Evolutionary conservation across 2,888 invertebrate genomes (phyloP).

Genomic region (Sceliomorpha sp.): DNA sequence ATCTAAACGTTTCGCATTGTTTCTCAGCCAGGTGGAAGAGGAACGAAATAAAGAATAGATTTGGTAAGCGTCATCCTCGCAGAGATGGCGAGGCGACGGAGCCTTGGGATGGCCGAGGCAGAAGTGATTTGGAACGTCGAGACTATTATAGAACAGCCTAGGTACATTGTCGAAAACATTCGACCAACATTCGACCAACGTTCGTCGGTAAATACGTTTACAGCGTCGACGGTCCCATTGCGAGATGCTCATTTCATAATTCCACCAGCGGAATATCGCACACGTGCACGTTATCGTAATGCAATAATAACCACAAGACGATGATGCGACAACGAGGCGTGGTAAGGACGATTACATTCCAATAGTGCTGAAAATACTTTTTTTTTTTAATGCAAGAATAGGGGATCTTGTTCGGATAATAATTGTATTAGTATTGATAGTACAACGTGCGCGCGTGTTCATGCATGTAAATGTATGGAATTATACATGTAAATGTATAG

Average conservation of each 20-base stretch:
- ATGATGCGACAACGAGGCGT: no score
- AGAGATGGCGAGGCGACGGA: constrained; percentile 52
- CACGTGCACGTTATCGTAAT: constrained; percentile 6
- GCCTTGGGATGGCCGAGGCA: constrained; percentile 61
- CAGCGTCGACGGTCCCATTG: constrained; percentile 35
- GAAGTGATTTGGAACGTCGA: constrained; percentile 75
- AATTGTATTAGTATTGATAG: no score
- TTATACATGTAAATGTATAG: no score
- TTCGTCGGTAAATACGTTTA: constrained; percentile 25
- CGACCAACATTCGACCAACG: constrained; percentile 48
- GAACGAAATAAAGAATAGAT: constrained; percentile 62
- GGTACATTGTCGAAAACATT: constrained; percentile 76
- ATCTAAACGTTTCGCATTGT: no score
- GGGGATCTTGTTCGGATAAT: no score
- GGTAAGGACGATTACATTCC: no score
- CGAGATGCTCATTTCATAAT: constrained; percentile 44
- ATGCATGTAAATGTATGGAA: no score
- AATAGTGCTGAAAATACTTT: no score
- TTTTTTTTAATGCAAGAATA: no score
- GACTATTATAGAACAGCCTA: constrained; percentile 77
- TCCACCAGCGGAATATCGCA: constrained; percentile 26
- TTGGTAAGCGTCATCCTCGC: constrained; percentile 54
- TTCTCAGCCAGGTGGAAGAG: constrained; percentile 21
- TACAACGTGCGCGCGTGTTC: no score
- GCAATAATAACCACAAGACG: no score